Conservation (phyloP, 2,113 vertebrate species). For the Okapia johnstoni region DNA sequence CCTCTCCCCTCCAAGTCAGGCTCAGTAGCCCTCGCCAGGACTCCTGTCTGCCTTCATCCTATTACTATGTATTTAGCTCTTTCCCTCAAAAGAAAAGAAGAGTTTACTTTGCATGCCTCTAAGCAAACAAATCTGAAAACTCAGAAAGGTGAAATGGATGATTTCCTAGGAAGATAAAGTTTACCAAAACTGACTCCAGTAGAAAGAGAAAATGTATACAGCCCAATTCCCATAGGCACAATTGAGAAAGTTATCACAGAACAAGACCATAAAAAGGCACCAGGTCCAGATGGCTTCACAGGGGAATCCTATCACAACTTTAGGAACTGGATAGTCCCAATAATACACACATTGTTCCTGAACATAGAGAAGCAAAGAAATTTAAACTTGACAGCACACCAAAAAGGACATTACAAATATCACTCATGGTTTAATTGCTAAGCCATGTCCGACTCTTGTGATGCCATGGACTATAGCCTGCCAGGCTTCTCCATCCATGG, state of each 20-base stretch:
- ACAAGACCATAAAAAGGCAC: neutral
- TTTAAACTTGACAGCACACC: neutral
- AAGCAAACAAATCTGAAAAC: neutral
- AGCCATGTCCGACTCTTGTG: rapidly evolving
- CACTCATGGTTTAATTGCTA: neutral
- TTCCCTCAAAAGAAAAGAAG: neutral
- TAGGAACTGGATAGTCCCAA: neutral
- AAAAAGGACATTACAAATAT: neutral
- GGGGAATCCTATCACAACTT: neutral
- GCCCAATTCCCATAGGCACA: neutral
- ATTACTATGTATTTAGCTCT: neutral
- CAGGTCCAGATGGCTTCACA: neutral
- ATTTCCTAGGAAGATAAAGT: neutral
- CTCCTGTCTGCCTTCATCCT: too few species aligned
- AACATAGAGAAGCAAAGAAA: neutral
- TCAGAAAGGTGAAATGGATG: neutral
- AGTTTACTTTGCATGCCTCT: neutral
- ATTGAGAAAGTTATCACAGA: neutral
- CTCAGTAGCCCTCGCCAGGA: neutral
- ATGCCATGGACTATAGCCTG: neutral
- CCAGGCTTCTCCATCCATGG: neutral
- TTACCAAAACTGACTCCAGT: neutral
- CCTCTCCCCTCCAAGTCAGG: neutral
- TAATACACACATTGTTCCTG: neutral
- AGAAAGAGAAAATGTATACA: slow-evolving; percentile 13